Percentiles rank a stretch among this genome's conserved stretches.
These are phyloP conservation scores for Porphyrio hochstetteri DNA, from an alignment of 2,113 vertebrate species.

Conservation along the genomic window DNA sequence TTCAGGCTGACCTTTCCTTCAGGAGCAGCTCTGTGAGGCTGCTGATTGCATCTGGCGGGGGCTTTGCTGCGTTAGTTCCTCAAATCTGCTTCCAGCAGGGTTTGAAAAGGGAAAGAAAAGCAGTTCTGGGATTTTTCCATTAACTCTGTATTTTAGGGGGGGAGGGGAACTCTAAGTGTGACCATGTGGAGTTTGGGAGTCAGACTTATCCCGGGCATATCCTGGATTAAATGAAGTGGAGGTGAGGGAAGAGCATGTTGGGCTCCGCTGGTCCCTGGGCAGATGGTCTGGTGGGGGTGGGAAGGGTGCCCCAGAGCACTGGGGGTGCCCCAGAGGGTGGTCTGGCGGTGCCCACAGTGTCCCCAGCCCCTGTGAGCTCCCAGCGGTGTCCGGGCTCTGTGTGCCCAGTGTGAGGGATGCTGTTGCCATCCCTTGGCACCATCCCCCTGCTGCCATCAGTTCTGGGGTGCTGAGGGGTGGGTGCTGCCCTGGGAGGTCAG, in stretches of 20 bases:
- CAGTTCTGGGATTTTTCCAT: not conserved
- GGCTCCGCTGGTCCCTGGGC: not conserved
- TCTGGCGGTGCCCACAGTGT: not conserved
- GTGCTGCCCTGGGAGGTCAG: too few species aligned
- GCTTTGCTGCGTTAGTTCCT: not conserved
- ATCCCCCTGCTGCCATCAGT: not conserved
- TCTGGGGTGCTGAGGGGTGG: too few species aligned
- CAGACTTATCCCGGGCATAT: not conserved
- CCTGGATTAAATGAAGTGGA: not conserved
- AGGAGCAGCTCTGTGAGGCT: not conserved
- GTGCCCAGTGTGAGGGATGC: not conserved
- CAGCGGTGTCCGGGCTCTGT: accelerated
- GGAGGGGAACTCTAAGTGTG: not conserved
- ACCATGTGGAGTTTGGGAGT: not conserved
- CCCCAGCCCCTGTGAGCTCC: not conserved
- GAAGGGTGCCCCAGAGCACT: not conserved
- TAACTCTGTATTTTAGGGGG: not conserved
- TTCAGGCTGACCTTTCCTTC: not conserved
- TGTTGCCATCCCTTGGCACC: constrained; percentile 1
- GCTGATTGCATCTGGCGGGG: not conserved
- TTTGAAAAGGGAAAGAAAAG: not conserved
- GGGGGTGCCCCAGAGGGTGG: not conserved
- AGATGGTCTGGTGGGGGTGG: not conserved
- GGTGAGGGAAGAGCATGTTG: not conserved
- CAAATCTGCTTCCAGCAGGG: not conserved